Evolutionary conservation across 2,888 invertebrate species (phyloP), one percentile per base, ranked within the genome.

Genomic region (Tineola bisselliella): DNA sequence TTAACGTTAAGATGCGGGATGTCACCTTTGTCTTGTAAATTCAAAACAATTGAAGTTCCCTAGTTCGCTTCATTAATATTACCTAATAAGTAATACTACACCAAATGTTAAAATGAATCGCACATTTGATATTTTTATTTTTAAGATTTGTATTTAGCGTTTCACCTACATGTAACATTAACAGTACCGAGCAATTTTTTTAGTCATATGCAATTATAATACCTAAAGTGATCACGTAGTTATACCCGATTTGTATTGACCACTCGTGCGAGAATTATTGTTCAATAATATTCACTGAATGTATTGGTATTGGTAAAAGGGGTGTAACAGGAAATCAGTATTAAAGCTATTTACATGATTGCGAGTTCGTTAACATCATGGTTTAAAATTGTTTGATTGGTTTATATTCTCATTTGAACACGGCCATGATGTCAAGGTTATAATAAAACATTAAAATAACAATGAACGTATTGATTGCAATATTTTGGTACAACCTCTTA

Each of bases 401-500:
- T n/a, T n/a, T n/a, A n/a, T n/a, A 25, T 25, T 38, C 10, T 38
- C 38, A 38, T 15, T 48, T 48, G 6, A 48, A 48, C 48, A 48
- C 48, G 48, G 58, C 17, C 33, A 19, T 33, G 58, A 33, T 58
- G 58, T 33, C 58, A 58, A 58, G 58, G 58, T 58, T 33, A 58
- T 19, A 33, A 33, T 33, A 33, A 33, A 58, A 58, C 58, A 58
- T 58, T 58, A 58, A 58, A 33, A 58, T 33, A 58, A 31, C 58
- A 33, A 33, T 33, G 33, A 33, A 58, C 33, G 33, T 2, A 33
- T 33, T 58, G 58, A 58, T 58, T 58, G 58, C 33, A 58, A 31
- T 33, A 58, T 33, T 58, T 58, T 58, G n/a, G 33, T 58, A 58
- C 58, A 58, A 33, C 58, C 58, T 4, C 8, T 58, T 33, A 58